Base-by-base conservation (phyloP, 2,888 invertebrate genomes). In the Zygogramma bicolorata region DNA sequence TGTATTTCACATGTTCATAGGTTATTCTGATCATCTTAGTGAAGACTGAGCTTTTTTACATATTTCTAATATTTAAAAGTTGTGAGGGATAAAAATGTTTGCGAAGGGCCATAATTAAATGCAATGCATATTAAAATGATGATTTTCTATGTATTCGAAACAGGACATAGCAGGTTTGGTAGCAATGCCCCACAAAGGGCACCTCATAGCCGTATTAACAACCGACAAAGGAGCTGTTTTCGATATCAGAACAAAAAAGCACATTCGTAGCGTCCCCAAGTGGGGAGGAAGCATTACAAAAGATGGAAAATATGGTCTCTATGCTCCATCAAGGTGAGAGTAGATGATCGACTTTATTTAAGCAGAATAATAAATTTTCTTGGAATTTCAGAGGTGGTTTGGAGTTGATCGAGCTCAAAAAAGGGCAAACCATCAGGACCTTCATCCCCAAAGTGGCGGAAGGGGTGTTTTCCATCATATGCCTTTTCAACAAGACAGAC, bases 401-500 rank as follows among this genome's bases (percentile, higher is more conserved):
- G 1, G 98, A 99, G 83, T 91, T 98, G 34, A 90, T 96, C 10
- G 98, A 99, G 85, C 88, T 99, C 74, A 96, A 96, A 83, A 93
- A 95, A 81, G 98, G 98, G 0, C 92, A 93, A 60, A 94, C 95
- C 0, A 93, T 96, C 0, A 94, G 94, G 85, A 97, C 95, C 0
- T 94, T 97, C 77, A 98, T 99, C 76, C 96, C 96, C 5, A 92
- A 95, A 85, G 94, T 98, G 0, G 98, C 98, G 0, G 98, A 99
- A 86, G 99, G 99, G 0, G 98, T 99, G 0, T 98, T 98, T 86
- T 97, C 96, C 1, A 97, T 98, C 20, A 96, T 97, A 77, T 96
- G 97, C 72, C 92, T 95, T 89, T 99, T 99, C 86, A 98, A 97
- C 71, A 94, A 95, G 76, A 96, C 94, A 1, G 97, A 98, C 81